Base-by-base conservation (phyloP, 2,113 vertebrate genomes). In the Chaetodon trifascialis region DNA sequence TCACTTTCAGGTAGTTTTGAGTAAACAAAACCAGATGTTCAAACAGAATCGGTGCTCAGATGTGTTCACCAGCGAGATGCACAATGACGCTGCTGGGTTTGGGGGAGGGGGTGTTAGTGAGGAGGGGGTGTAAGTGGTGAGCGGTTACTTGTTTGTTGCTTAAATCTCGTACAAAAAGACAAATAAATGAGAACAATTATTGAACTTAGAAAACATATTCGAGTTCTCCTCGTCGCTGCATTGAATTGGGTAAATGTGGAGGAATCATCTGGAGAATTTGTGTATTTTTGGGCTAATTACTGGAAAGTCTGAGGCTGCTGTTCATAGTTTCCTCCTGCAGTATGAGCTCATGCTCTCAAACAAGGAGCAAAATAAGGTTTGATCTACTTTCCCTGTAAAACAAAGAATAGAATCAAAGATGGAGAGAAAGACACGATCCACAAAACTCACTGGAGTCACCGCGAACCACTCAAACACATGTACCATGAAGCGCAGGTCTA, bases 21-120 rank as follows among this genome's bases (percentile, higher is more conserved):
- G 65, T 83, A 86, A 90, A 90, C 76, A 87, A 65, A 91, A 81
- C 5, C 87, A 91, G 92, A 81, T 86, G 87, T 79, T 90, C 79
- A 59, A 70, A 72, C 70, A 42, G 11, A 55, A 69, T 11, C 40
- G 46, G 12, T 15, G 7, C 54, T 80, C 44, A 47, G 73, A 80
- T 46, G 68, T 85, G 23, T 15, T 88, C 75, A 25, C 54, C 66
- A 52, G n/a, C 68, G 83, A 82, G 62, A 76, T 46, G 56, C 69
- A 64, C 19, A 86, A 38, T 7, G 6, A 68, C 47, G 62, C 71
- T 46, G 21, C 9, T 10, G 69, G 58, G 11, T 12, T 7, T 21
- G 30, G 7, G 5, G 11, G 36, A n/a, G 2, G 62, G 5, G 7
- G 11, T 54, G 30, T 79, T 30, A 30, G 67, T 68, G 47, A 69